Conservation (phyloP, 2,113 vertebrate species). For the Corythornis cristatus region DNA sequence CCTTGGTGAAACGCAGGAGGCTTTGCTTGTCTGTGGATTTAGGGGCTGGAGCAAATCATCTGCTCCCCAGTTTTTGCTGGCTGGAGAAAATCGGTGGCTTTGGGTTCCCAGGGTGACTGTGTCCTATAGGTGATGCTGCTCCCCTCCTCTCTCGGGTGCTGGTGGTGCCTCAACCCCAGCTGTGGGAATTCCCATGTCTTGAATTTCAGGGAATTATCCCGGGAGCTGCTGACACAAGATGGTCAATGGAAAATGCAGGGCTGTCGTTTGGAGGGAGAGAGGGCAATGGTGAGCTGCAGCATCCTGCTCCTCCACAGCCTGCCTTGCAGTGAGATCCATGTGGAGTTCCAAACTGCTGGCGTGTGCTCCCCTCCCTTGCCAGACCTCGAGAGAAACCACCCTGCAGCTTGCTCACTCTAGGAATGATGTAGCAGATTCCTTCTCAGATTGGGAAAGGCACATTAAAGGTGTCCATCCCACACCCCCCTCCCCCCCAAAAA, state of each 20-base stretch:
- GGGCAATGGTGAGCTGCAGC: not conserved
- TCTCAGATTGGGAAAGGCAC: not conserved
- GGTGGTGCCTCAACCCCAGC: fast-evolving
- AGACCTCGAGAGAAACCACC: fast-evolving
- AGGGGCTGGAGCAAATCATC: not conserved
- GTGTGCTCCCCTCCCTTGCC: not conserved
- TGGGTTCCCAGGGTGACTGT: not conserved
- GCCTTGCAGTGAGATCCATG: not conserved
- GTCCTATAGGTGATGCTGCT: not conserved
- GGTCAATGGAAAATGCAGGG: not conserved
- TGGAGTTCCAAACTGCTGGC: fast-evolving
- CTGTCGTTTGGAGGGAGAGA: not conserved
- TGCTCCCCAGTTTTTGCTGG: not conserved
- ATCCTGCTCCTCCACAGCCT: not conserved
- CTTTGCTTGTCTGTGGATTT: not conserved
- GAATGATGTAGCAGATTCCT: not conserved
- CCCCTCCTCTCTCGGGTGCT: not conserved
- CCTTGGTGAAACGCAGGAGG: not conserved
- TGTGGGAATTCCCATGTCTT: not conserved
- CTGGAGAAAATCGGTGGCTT: fast-evolving
- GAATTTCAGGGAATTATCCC: not conserved
- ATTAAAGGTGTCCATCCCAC: not conserved
- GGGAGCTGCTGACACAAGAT: not conserved
- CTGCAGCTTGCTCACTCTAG: not conserved
- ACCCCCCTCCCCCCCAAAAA: not conserved